Conservation (phyloP, 2,888 invertebrate genomes). For the Cheilosia scutellata region DNA sequence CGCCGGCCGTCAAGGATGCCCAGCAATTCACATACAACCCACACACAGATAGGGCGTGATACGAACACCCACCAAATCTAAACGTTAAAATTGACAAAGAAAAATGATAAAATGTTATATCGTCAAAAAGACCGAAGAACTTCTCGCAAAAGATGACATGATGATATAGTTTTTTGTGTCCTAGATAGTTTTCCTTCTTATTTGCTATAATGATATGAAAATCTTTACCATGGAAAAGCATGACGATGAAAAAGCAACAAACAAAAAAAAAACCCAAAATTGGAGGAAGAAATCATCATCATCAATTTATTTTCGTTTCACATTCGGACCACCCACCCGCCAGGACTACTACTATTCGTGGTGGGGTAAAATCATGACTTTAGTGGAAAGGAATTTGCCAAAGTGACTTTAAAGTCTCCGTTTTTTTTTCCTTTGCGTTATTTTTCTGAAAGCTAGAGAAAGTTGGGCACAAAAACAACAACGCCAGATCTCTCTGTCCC, state of each 20-base stretch:
- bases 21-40: conserved; percentile 3
- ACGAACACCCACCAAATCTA: conserved; percentile 59
- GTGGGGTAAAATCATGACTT: conserved; percentile 43
- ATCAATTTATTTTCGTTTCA: conserved; percentile 65
- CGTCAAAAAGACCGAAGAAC: conserved; percentile 68
- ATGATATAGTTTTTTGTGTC: conserved; percentile 65
- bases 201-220: conserved; percentile 68
- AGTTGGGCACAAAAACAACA: conserved; percentile 30
- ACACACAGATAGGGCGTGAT: background rate
- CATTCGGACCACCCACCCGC: conserved; percentile 7
- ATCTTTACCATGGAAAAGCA: conserved; percentile 46
- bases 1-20: background rate
- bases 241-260: conserved; percentile 21
- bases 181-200: conserved; percentile 66
- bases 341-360: background rate
- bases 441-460: conserved; percentile 35
- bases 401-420: conserved; percentile 67
- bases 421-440: background rate
- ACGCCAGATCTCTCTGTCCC: conserved; percentile 20
- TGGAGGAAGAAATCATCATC: conserved; percentile 59
- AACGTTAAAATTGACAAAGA: conserved; percentile 73
- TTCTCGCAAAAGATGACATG: conserved; percentile 70
- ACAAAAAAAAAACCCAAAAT: background rate
- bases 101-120: conserved; percentile 74
- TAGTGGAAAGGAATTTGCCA: conserved; percentile 48